phyloP scores from a whole-genome alignment of 1,140 invertebrate genomes.

The Ditylenchus dipsaci region DNA sequence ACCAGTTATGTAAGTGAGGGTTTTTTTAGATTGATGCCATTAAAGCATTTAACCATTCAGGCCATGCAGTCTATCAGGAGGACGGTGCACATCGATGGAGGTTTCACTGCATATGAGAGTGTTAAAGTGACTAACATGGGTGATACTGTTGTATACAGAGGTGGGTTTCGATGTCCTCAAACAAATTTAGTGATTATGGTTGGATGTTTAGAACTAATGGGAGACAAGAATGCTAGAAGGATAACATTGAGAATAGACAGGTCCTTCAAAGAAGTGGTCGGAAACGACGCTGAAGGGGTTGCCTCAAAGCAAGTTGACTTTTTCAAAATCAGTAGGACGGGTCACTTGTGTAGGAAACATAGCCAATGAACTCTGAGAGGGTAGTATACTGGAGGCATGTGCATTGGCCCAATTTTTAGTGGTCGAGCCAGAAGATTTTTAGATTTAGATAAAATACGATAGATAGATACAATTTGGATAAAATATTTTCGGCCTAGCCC shows the following conservation, averaged over 20 bases:
- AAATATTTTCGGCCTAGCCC: too few species aligned
- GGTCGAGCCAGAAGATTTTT: too few species aligned
- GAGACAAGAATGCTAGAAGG: constrained; percentile 19
- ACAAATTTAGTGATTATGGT: not conserved
- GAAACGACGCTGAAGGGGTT: constrained; percentile 11
- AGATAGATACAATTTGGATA: too few species aligned
- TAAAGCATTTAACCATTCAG: constrained; percentile 14
- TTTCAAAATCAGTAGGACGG: too few species aligned
- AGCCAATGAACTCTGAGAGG: too few species aligned
- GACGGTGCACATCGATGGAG: constrained; percentile 1
- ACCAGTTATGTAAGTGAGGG: constrained; percentile 27
- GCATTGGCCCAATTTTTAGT: too few species aligned
- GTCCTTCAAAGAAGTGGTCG: constrained; percentile 22
- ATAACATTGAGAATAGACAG: constrained; percentile 19
- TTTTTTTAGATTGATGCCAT: not conserved
- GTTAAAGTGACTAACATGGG: constrained; percentile 24
- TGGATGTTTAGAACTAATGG: constrained; percentile 11
- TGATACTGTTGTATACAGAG: constrained; percentile 16
- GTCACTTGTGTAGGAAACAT: too few species aligned
- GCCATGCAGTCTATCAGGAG: constrained; percentile 30
- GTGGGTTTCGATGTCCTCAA: not conserved
- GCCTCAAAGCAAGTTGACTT: not conserved
- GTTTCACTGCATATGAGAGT: constrained; percentile 11
- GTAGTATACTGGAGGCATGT: too few species aligned
- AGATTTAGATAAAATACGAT: too few species aligned